These are phyloP conservation scores for Drosophila hydei DNA, from an alignment of 1,140 invertebrate species.

Conservation along the genomic window DNA sequence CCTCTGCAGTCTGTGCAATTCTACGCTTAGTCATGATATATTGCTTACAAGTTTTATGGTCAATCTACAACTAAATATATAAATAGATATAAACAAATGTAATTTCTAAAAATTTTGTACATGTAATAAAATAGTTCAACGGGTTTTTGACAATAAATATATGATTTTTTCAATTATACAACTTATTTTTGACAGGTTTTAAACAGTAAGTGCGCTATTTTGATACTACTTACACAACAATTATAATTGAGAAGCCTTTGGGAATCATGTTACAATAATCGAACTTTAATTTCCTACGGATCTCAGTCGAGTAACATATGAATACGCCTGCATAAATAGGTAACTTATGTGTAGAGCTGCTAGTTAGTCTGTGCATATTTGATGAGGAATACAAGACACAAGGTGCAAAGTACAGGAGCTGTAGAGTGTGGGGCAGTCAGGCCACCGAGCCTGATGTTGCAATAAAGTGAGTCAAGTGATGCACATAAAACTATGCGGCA, in stretches of 20 bases:
- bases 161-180: too few relatives aligned
- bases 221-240: too few relatives aligned
- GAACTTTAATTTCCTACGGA: not conserved
- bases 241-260: too few relatives aligned
- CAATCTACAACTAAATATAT: not conserved
- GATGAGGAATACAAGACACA: not conserved
- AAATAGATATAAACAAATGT: not conserved
- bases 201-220: too few relatives aligned
- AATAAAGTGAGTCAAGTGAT: constrained; percentile 44
- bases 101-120: not conserved
- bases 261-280: too few relatives aligned
- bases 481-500: constrained; percentile 33
- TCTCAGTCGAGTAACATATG: not conserved
- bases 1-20: not conserved
- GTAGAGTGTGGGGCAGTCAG: constrained; percentile 2
- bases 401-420: not conserved
- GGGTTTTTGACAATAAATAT: not conserved
- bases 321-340: not conserved
- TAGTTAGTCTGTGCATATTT: constrained; percentile 1
- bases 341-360: not conserved
- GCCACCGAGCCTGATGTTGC: constrained; percentile 63
- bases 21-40: constrained; percentile 4
- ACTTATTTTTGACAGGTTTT: not conserved
- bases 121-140: not conserved
- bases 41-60: not conserved